Evolutionary conservation across 2,888 invertebrate species (phyloP).

Genomic region (Mesoligia furuncula): DNA sequence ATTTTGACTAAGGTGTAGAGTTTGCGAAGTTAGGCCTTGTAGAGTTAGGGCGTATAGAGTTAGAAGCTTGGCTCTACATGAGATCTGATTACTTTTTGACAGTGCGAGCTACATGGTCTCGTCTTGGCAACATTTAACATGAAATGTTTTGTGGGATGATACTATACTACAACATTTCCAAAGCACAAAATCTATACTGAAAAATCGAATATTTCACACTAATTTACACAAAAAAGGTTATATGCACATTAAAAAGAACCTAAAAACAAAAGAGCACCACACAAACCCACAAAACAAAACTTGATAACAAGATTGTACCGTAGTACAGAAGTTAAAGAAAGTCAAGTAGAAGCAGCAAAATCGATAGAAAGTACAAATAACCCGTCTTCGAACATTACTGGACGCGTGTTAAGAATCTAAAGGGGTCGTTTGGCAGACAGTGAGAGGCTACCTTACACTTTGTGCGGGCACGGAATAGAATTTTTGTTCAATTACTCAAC

Average conservation of each 20-base stretch:
- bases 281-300: slow-evolving; percentile 33
- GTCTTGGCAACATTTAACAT: too few species aligned
- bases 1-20: too few species aligned
- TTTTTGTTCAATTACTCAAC: slow-evolving; percentile 60
- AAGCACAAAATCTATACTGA: too few species aligned
- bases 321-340: slow-evolving; percentile 55
- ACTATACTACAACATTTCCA: neutral
- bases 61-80: too few species aligned
- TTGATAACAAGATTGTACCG: slow-evolving; percentile 56
- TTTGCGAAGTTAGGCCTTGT: too few species aligned
- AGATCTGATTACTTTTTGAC: too few species aligned
- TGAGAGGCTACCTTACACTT: slow-evolving; percentile 46
- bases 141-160: too few species aligned
- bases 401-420: slow-evolving; percentile 62
- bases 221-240: neutral
- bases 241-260: slow-evolving; percentile 4
- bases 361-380: slow-evolving; percentile 65
- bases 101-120: too few species aligned
- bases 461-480: slow-evolving; percentile 43
- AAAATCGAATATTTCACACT: too few species aligned
- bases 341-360: slow-evolving; percentile 47
- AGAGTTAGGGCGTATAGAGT: too few species aligned
- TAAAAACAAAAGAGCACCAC: slow-evolving; percentile 35
- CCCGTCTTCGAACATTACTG: slow-evolving; percentile 63
- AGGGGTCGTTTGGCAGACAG: slow-evolving; percentile 55